A percentile compares a stretch with the other conserved stretches of the same genome.
Conservation (phyloP, 2,888 invertebrate genomes). For the Drosophila maculinotata region DNA sequence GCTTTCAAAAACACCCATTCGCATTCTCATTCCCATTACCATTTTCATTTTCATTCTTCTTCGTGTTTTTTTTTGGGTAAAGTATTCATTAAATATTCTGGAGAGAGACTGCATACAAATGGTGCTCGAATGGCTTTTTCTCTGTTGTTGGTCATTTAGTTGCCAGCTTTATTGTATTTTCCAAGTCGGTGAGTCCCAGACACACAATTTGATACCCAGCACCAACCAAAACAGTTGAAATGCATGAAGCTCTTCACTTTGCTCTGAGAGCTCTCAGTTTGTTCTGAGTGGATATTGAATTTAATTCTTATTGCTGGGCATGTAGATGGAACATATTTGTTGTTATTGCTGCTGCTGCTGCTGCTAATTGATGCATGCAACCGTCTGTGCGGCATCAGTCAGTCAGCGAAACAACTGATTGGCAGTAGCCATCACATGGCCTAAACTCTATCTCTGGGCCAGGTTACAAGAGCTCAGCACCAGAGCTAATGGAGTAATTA, state of each 20-base stretch:
- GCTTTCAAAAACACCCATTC: slow-evolving; percentile 8
- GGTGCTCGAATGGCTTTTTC: slow-evolving; percentile 47
- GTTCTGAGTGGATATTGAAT: slow-evolving; percentile 63
- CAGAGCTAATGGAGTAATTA: slow-evolving; percentile 73
- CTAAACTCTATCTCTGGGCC: slow-evolving; percentile 1
- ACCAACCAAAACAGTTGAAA: neutral
- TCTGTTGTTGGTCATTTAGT: slow-evolving; percentile 61
- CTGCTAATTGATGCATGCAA: slow-evolving; percentile 63
- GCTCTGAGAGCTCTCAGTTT: slow-evolving; percentile 2
- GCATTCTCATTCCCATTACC: slow-evolving; percentile 12
- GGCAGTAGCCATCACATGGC: slow-evolving; percentile 31
- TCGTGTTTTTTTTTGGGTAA: slow-evolving; percentile 8
- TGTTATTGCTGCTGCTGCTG: slow-evolving; percentile 28
- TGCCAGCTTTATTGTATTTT: slow-evolving; percentile 66
- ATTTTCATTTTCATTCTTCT: neutral
- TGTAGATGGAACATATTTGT: slow-evolving; percentile 25
- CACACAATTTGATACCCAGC: slow-evolving; percentile 7
- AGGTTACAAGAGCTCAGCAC: slow-evolving; percentile 42
- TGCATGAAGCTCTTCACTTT: neutral
- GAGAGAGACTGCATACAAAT: slow-evolving; percentile 59
- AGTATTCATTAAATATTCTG: slow-evolving; percentile 73
- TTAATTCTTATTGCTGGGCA: slow-evolving; percentile 42
- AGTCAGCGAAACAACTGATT: slow-evolving; percentile 38
- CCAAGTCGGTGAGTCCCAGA: slow-evolving; percentile 42
- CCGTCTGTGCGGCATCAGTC: slow-evolving; percentile 15